Conservation (phyloP, 2,797 vertebrate genomes). For the Trachops cirrhosus region DNA sequence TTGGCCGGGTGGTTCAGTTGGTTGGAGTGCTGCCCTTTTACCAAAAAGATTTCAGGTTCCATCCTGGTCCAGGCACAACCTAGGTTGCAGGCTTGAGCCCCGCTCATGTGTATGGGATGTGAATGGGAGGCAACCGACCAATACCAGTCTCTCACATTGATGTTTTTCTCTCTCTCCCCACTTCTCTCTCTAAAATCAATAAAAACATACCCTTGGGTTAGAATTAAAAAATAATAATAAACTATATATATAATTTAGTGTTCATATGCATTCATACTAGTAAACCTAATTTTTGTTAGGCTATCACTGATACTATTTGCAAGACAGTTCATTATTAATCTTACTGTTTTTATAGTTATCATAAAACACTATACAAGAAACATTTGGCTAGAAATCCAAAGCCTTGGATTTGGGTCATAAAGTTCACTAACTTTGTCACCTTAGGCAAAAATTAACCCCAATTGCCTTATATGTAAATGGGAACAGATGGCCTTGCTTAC, state of each 20-base stretch:
- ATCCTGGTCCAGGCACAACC: not conserved
- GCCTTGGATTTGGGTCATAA: conserved; percentile 27
- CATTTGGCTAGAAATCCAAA: not conserved
- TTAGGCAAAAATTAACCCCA: not conserved
- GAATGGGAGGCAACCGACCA: not conserved
- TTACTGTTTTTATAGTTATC: not conserved
- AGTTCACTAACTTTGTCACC: not conserved
- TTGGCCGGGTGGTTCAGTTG: not conserved
- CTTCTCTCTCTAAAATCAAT: not conserved
- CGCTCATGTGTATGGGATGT: not conserved
- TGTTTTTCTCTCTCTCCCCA: not conserved
- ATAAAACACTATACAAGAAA: not conserved
- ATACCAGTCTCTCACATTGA: not conserved
- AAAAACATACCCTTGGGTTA: not conserved
- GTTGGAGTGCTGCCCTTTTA: not conserved
- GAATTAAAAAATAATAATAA: not conserved
- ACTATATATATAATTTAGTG: not conserved
- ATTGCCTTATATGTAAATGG: not conserved
- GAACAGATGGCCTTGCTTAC: not conserved
- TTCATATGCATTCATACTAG: not conserved
- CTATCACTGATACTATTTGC: not conserved
- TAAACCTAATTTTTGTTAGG: not conserved
- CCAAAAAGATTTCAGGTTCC: not conserved
- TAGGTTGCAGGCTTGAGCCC: not conserved
- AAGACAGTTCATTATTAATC: not conserved